Evolutionary conservation across 1,140 invertebrate genomes (phyloP).

Genomic region (Drosophila ogumai): DNA sequence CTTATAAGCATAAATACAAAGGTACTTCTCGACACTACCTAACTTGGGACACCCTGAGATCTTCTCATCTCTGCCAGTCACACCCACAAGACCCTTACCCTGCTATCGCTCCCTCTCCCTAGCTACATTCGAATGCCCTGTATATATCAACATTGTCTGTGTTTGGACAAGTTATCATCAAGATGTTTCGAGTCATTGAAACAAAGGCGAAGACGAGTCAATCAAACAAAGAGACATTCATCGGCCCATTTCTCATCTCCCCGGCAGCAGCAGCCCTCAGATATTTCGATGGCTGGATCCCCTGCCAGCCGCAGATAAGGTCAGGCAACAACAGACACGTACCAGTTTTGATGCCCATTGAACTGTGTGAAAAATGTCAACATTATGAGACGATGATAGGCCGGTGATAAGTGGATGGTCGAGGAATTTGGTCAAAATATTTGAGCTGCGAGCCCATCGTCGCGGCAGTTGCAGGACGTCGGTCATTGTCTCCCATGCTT

Average conservation of each 20-base stretch:
- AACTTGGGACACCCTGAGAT: neutral
- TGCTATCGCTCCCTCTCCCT: neutral
- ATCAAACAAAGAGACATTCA: constrained; percentile 74
- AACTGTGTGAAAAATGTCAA: constrained; percentile 74
- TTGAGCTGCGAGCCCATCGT: constrained; percentile 24
- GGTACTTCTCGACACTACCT: neutral
- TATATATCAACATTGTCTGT: constrained; percentile 26
- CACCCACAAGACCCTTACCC: neutral
- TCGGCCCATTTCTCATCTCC: constrained; percentile 44
- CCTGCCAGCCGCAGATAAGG: constrained; percentile 43
- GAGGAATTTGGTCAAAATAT: constrained; percentile 43
- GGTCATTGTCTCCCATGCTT: constrained; percentile 27
- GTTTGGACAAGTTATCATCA: constrained; percentile 79
- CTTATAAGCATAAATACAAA: neutral
- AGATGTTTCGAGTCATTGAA: constrained; percentile 80
- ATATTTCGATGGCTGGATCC: constrained; percentile 22
- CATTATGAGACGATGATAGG: constrained; percentile 70
- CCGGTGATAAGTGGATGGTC: constrained; percentile 11
- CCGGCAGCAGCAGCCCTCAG: constrained; percentile 11
- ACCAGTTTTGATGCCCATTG: constrained; percentile 67
- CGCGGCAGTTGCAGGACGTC: constrained; percentile 8
- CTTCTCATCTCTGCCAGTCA: constrained; percentile 6
- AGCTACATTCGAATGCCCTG: neutral
- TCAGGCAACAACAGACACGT: constrained; percentile 51
- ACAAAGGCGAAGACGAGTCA: constrained; percentile 75